Conservation (phyloP, 2,888 invertebrate genomes). For the Emmelina monodactyla region DNA sequence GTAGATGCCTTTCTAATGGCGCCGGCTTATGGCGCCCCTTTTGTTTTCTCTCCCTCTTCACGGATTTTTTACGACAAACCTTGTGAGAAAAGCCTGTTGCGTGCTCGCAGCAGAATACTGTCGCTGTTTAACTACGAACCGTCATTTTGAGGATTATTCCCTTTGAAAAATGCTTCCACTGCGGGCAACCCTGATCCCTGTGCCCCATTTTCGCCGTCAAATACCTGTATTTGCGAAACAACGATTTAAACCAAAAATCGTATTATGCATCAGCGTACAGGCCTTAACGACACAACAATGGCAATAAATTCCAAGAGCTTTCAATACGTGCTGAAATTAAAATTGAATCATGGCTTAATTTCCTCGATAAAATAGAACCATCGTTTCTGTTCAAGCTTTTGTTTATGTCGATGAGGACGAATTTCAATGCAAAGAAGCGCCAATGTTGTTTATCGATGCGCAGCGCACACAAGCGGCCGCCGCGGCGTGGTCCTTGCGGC, state of each 20-base stretch:
- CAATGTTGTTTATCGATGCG: background rate
- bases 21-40: slow-evolving; percentile 10
- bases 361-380: slow-evolving; percentile 1
- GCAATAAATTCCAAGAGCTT: background rate
- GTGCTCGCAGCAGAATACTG: background rate
- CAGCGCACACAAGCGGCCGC: background rate
- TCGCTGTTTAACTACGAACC: background rate
- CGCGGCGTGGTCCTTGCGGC: background rate
- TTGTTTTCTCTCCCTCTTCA: slow-evolving; percentile 2
- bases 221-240: background rate
- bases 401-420: background rate
- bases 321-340: slow-evolving; percentile 1
- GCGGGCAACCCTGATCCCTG: no score
- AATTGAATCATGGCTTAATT: slow-evolving; percentile 1
- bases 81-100: slow-evolving; percentile 1
- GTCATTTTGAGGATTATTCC: background rate
- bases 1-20: slow-evolving; percentile 46
- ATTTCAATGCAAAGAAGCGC: background rate
- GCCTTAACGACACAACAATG: background rate
- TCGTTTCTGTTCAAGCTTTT: background rate
- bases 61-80: background rate
- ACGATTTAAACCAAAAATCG: no score
- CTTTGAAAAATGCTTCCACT: background rate
- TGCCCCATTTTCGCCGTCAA: background rate
- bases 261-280: background rate